Evolutionary conservation across 2,113 vertebrate genomes (phyloP).

Genomic region (Aviceda subcristata): DNA sequence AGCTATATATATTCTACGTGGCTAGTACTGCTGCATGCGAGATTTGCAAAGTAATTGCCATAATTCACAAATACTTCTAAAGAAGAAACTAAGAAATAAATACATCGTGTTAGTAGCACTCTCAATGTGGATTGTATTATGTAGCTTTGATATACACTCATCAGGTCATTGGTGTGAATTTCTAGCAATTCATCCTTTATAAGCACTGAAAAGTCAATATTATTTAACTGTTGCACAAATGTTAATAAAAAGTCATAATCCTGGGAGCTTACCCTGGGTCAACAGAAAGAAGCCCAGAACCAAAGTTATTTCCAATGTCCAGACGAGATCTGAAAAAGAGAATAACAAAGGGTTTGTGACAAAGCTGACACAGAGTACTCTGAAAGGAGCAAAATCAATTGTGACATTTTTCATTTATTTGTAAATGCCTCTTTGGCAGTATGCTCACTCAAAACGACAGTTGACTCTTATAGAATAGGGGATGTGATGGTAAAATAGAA

Average conservation of each 20-base stretch:
- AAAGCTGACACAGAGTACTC: slow-evolving; percentile 86
- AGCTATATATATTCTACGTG: not conserved
- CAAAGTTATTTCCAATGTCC: slow-evolving; percentile 81
- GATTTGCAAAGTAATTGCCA: not conserved
- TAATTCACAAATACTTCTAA: not conserved
- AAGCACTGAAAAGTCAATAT: not conserved
- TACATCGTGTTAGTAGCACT: not conserved
- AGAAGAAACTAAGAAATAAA: slow-evolving; percentile 10
- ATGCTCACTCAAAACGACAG: slow-evolving; percentile 92
- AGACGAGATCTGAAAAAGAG: slow-evolving; percentile 80
- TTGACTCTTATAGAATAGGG: slow-evolving; percentile 84
- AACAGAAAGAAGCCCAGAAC: slow-evolving; percentile 72
- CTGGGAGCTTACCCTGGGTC: slow-evolving; percentile 76
- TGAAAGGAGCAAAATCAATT: slow-evolving; percentile 89
- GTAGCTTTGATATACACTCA: not conserved
- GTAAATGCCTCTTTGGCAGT: slow-evolving; percentile 95
- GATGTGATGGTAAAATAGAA: slow-evolving; percentile 87
- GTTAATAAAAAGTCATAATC: slow-evolving; percentile 80
- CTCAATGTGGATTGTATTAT: not conserved
- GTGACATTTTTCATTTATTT: slow-evolving; percentile 99
- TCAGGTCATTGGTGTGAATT: not conserved
- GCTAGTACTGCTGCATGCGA: not conserved
- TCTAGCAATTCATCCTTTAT: not conserved
- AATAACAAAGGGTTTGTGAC: slow-evolving; percentile 93
- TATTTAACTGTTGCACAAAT: slow-evolving; percentile 63